A percentile compares a stretch with the other conserved stretches of the same genome.
These are phyloP conservation scores for Opisthograptis luteolata DNA, from an alignment of 2,888 invertebrate genomes.

Conservation along the genomic window DNA sequence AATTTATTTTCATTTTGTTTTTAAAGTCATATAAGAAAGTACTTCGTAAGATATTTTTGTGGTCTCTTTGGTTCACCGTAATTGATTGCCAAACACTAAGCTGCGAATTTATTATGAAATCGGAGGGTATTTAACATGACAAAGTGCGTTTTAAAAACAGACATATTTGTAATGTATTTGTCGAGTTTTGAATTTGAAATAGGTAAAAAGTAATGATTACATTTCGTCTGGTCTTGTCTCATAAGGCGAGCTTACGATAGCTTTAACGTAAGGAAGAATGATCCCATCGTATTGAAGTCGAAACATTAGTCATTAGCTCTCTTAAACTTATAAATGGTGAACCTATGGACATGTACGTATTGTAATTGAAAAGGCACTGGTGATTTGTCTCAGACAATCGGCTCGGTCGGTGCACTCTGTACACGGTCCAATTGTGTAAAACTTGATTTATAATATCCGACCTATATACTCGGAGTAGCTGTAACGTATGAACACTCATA, in stretches of 20 bases:
- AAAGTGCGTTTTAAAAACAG: slow-evolving; percentile 10
- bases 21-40: slow-evolving; percentile 60
- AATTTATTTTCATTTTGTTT: slow-evolving; percentile 52
- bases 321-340: slow-evolving; percentile 47
- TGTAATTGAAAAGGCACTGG: not conserved
- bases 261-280: slow-evolving; percentile 71
- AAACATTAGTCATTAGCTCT: slow-evolving; percentile 73
- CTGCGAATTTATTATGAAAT: slow-evolving; percentile 23
- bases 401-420: slow-evolving; percentile 19
- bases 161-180: slow-evolving; percentile 24
- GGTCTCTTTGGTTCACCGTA: slow-evolving; percentile 47
- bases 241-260: slow-evolving; percentile 45
- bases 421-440: not conserved
- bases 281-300: slow-evolving; percentile 75
- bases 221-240: slow-evolving; percentile 24
- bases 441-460: slow-evolving; percentile 4
- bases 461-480: not conserved
- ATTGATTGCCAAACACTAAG: slow-evolving; percentile 28
- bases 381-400: not conserved
- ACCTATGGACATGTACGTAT: slow-evolving; percentile 5
- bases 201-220: slow-evolving; percentile 9
- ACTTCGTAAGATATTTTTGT: slow-evolving; percentile 55
- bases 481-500: slow-evolving; percentile 21
- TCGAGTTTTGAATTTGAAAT: slow-evolving; percentile 20
- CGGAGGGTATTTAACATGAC: slow-evolving; percentile 10